Conservation (phyloP, 2,797 vertebrate species). For the Valencia hispanica region DNA sequence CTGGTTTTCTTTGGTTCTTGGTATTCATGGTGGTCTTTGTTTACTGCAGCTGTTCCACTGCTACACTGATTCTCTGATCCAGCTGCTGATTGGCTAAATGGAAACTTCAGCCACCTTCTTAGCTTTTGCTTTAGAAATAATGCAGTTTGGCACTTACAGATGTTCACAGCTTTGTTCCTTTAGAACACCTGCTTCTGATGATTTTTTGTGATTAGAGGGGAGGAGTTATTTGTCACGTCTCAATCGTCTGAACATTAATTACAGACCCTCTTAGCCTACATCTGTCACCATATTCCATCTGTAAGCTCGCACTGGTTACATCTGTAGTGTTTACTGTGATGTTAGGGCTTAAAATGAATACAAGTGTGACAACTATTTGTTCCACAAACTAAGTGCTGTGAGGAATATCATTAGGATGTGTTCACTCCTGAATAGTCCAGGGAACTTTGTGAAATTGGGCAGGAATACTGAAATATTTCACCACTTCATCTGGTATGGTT, state of each 20-base stretch:
- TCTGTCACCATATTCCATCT: not conserved
- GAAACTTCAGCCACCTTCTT: not conserved
- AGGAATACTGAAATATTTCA: no score
- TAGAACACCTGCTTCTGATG: not conserved
- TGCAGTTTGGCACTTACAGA: not conserved
- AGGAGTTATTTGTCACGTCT: conserved; percentile 9
- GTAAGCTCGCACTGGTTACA: not conserved
- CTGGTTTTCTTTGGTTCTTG: no score
- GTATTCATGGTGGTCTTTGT: no score
- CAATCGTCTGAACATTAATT: not conserved
- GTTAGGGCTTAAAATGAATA: not conserved
- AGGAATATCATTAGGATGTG: no score
- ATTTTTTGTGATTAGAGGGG: not conserved
- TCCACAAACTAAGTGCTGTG: not conserved
- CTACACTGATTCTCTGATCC: no score
- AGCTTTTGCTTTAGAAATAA: conserved; percentile 5
- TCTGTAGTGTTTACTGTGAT: not conserved
- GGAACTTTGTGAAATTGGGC: not conserved
- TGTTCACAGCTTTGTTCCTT: not conserved
- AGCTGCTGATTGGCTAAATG: not conserved
- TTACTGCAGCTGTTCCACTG: no score
- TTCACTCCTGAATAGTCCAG: not conserved
- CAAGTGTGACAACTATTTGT: not conserved
- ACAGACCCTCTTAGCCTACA: not conserved
- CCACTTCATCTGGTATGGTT: no score